phyloP scores from a whole-genome alignment of 2,888 invertebrate genomes.

The Cerastis rubricosa region DNA sequence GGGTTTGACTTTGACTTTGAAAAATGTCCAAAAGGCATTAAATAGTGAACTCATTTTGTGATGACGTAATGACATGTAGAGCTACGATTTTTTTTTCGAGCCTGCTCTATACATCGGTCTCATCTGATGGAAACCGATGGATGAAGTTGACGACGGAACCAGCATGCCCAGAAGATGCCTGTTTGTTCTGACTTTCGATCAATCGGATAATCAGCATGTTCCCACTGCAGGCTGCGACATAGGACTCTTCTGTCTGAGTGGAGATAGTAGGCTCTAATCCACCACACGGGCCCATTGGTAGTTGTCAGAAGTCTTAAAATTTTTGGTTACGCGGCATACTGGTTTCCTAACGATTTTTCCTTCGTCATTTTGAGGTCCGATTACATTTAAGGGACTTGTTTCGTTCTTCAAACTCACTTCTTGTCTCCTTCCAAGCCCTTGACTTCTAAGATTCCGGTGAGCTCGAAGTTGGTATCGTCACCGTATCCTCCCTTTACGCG shows the following conservation, averaged over 20 bases:
- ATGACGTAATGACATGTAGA: neutral
- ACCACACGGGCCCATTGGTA: neutral
- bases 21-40: neutral
- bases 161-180: neutral
- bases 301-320: neutral
- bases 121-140: neutral
- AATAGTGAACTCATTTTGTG: neutral
- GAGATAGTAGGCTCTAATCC: neutral
- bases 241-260: neutral
- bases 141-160: neutral
- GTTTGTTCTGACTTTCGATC: neutral
- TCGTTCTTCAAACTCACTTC: slow-evolving; percentile 76
- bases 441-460: slow-evolving; percentile 83
- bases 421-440: slow-evolving; percentile 78
- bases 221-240: neutral
- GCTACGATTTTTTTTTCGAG: neutral
- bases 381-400: neutral
- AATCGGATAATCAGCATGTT: neutral
- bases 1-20: too few relatives aligned
- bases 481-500: slow-evolving; percentile 87
- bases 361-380: neutral
- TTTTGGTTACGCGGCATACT: neutral
- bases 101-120: neutral
- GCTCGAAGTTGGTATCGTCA: slow-evolving; percentile 79
- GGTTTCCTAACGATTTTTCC: neutral